These are phyloP conservation scores for Scotopteryx bipunctaria DNA, from an alignment of 2,888 invertebrate genomes.

Conservation along the genomic window DNA sequence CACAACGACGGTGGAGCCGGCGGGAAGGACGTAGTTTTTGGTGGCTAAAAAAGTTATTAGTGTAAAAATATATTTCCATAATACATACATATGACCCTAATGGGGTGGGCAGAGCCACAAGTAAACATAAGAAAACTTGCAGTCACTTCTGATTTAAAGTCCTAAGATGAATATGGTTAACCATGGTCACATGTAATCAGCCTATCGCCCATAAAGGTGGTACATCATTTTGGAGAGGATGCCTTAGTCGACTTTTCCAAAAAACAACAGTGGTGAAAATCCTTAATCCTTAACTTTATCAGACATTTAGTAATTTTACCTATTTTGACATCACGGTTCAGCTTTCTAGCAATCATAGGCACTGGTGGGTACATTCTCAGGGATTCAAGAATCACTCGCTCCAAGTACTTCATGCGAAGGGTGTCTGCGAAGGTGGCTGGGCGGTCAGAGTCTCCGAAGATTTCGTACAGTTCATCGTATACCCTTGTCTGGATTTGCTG, in stretches of 20 bases:
- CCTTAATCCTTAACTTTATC: neutral
- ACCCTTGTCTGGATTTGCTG: conserved; percentile 90
- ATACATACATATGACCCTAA: no score
- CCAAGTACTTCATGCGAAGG: conserved; percentile 91
- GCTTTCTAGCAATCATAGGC: conserved; percentile 88
- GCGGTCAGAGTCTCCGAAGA: conserved; percentile 90
- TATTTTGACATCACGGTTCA: conserved; percentile 87
- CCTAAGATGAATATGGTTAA: no score
- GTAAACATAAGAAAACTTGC: no score
- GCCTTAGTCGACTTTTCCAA: no score
- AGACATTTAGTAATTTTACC: conserved; percentile 76
- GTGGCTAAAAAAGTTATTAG: conserved; percentile 73
- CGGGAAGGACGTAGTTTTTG: conserved; percentile 85
- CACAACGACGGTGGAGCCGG: conserved; percentile 87
- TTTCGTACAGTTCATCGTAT: conserved; percentile 88
- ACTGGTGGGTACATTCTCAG: conserved; percentile 91
- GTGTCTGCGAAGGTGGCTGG: conserved; percentile 91
- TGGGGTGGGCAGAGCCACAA: no score
- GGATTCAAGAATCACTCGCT: conserved; percentile 90
- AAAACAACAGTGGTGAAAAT: neutral
- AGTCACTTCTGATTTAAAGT: no score
- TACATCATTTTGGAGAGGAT: no score
- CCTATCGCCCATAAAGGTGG: no score
- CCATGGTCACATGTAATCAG: no score
- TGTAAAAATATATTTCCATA: no score